Evolutionary conservation across 2,888 invertebrate species (phyloP).

Genomic region (Mimumesa dahlbomi): DNA sequence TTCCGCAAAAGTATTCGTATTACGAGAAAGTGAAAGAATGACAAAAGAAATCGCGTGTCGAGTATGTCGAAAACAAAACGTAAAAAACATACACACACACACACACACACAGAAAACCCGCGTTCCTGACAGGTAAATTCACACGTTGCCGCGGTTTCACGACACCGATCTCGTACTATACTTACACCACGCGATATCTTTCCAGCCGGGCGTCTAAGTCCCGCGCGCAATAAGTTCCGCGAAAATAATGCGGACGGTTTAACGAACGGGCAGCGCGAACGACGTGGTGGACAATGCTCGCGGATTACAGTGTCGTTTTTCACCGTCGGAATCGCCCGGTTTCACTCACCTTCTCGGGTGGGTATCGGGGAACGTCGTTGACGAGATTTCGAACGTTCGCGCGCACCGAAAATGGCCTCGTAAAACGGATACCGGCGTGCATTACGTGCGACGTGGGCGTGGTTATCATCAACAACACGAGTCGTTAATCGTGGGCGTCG

Average conservation of each 20-base stretch:
- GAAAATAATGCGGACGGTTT: slow-evolving; percentile 33
- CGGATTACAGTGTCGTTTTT: slow-evolving; percentile 57
- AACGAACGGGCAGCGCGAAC: slow-evolving; percentile 47
- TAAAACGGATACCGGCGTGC: slow-evolving; percentile 55
- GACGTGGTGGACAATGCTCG: slow-evolving; percentile 48
- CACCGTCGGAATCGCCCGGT: slow-evolving; percentile 42
- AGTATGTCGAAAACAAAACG: too few species aligned
- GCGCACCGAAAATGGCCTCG: slow-evolving; percentile 57
- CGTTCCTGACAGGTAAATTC: too few species aligned
- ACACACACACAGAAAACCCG: too few species aligned
- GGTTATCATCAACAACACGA: slow-evolving; percentile 57
- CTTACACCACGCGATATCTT: too few species aligned
- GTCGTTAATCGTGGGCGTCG: slow-evolving; percentile 64
- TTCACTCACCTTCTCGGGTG: slow-evolving; percentile 27
- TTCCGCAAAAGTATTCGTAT: too few species aligned
- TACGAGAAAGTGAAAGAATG: too few species aligned
- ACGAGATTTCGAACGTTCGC: slow-evolving; percentile 54
- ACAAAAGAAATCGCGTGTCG: too few species aligned
- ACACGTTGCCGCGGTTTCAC: too few species aligned
- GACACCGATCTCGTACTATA: too few species aligned
- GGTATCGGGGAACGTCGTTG: slow-evolving; percentile 43
- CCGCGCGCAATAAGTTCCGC: neutral
- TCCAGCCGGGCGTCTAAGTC: neutral
- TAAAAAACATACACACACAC: too few species aligned
- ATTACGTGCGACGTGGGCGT: slow-evolving; percentile 52